phyloP scores from a whole-genome alignment of 1,140 invertebrate genomes.

The Metaphire vulgaris region DNA sequence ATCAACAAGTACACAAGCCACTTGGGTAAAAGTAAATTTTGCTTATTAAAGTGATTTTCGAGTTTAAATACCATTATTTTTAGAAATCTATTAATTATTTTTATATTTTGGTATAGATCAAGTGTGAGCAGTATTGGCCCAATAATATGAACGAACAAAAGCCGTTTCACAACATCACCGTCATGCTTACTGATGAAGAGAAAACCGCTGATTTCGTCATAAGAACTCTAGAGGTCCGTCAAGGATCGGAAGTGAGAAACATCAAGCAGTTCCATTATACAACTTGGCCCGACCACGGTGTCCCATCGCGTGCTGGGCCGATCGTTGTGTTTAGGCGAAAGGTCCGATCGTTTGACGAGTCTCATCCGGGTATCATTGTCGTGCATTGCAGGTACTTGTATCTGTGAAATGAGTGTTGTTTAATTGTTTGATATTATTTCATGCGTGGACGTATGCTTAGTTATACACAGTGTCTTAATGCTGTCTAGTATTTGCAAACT shows the following conservation, averaged over 20 bases:
- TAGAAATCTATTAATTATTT: too few relatives aligned
- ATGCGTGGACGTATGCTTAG: too few relatives aligned
- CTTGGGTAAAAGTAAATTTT: too few relatives aligned
- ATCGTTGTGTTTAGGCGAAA: conserved; percentile 21
- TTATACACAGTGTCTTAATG: too few relatives aligned
- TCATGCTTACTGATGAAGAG: conserved; percentile 79
- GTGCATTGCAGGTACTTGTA: conserved; percentile 30
- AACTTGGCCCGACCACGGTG: conserved; percentile 26
- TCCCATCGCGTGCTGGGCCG: conserved; percentile 6
- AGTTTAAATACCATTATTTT: too few relatives aligned
- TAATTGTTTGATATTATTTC: neutral
- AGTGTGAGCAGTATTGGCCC: conserved; percentile 98
- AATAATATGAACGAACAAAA: conserved; percentile 74
- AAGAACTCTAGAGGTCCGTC: conserved; percentile 5
- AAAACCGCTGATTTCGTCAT: conserved; percentile 75
- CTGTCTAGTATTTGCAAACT: too few relatives aligned
- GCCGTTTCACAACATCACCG: conserved; percentile 79
- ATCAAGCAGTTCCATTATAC: conserved; percentile 27
- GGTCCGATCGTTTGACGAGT: neutral
- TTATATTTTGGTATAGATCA: conserved; percentile 74
- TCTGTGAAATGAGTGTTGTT: neutral
- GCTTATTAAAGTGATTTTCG: too few relatives aligned
- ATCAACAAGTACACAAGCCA: too few relatives aligned
- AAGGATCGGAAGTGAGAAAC: neutral
- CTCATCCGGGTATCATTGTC: neutral